A percentile compares a stretch with the other conserved stretches of the same genome.
phyloP scores from a whole-genome alignment of 1,140 invertebrate species.

The Tetramorium parvispinum region DNA sequence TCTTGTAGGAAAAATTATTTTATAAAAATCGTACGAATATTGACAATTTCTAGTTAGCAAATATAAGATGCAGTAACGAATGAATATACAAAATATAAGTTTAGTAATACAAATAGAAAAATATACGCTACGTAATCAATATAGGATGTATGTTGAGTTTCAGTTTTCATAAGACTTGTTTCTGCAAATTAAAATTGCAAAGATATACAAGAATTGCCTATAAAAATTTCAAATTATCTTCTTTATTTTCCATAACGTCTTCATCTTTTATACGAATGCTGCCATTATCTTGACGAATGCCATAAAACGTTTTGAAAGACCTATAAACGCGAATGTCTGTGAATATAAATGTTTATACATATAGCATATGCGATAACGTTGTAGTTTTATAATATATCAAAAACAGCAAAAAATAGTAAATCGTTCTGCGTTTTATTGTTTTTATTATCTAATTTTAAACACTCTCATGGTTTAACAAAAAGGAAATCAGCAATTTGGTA shows the following conservation, averaged over 20 bases:
- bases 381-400: neutral
- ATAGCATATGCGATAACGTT: no score
- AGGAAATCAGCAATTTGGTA: neutral
- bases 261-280: neutral
- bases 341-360: neutral
- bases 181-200: neutral
- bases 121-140: neutral
- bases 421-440: neutral
- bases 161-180: neutral
- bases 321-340: neutral
- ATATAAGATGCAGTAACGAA: neutral
- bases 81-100: neutral
- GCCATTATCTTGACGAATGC: neutral
- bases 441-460: neutral
- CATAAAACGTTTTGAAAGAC: neutral
- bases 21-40: neutral
- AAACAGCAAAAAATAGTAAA: neutral
- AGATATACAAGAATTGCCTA: neutral
- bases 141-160: neutral
- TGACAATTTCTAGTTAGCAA: conserved; percentile 28
- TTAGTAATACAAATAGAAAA: neutral
- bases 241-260: neutral
- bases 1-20: neutral
- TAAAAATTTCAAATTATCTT: neutral
- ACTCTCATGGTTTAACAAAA: neutral